Evolutionary conservation across 1,140 invertebrate genomes (phyloP), one percentile per base, ranked within the genome.

Genomic region (Hestina assimilis): DNA sequence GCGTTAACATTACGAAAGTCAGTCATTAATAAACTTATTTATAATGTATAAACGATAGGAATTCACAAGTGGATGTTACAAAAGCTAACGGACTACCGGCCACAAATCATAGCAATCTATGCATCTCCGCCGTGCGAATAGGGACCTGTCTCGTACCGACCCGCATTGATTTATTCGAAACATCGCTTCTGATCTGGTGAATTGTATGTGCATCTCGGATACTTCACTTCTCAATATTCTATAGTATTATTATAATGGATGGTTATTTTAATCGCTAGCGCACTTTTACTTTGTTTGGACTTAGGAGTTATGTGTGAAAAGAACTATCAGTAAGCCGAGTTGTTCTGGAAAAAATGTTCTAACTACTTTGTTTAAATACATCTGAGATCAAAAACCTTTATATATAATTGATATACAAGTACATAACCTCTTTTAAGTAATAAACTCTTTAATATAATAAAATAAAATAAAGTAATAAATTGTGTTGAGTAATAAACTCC

Each of bases 81-180:
- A 58, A 58, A 51, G 46, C 55, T 58, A 50, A 51, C 38, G 55
- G 55, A 38, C 47, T 58, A 58, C 55, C 55, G 46, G 35, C 55
- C 29, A 58, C 55, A 58, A 58, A 58, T 58, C 55, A 58, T 51
- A 35, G 40, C 55, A 58, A 58, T 58, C 55, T 58, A 50, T 58
- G 46, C 26, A 58, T 58, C 55, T 58, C 20, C 23, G 33, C 14
- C 40, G 50, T 31, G 42, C 43, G 53, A 56, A 41, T 56, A 41
- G 31, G 28, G 35, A 17, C 11, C 46, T 17, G 29, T 19, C 15
- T 51, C 38, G 46, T 14, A 42, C 43, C 55, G 55, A 51, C 46
- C 46, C 23, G 20, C 11, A 24, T 48, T 43, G 55, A 58, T 51
- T 58, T 58, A 58, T 58, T 50, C 21, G 40, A 46, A 26, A 51